Evolutionary conservation across 2,888 invertebrate species (phyloP), one percentile per base, ranked within the genome.

Genomic region (Taphrorychus bicolor): DNA sequence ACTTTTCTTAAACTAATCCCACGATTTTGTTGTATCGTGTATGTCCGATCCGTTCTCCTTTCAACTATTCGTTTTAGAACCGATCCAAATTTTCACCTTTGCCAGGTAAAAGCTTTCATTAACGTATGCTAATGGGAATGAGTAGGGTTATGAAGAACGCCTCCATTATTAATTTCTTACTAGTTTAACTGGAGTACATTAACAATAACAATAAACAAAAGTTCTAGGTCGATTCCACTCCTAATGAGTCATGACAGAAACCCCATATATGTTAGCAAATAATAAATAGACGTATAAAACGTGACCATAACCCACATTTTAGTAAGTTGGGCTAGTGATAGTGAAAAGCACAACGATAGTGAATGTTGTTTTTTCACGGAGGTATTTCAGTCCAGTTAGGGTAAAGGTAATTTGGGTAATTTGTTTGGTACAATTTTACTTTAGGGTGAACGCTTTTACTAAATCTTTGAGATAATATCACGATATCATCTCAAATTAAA

Each of bases 1-100:
- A 16, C 45, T 45, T 45, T 45, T 45, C 45, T 16, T 45, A 17
- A 45, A 45, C 14, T 45, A 17, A 45, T 45, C 45, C 45, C 45
- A 45, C 45, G 45, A 16, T 14, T 45, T 45, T 5, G 14, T 2
- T 3, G 17, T 17, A 5, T 32, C 32, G 11, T n/a, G 32, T 32
- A 11, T 11, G 11, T 11, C 11, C 7, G 11, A 32, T 32, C 11
- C 32, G 32, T 11, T 32, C 32, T 9, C 7, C 32, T 32, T 32
- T 32, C 32, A 32, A 32, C 7, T 32, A n/a, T n/a, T n/a, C n/a
- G n/a, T n/a, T n/a, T n/a, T n/a, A n/a, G n/a, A n/a, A n/a, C n/a
- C n/a, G 32, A 7, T 11, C 11, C 32, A 2, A 32, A 9, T 7
- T 32, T 32, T 32, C 11, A 11, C 11, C 11, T 32, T 32, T 32